phyloP scores from a whole-genome alignment of 2,888 invertebrate genomes.

The Netelia fuscicornis region DNA sequence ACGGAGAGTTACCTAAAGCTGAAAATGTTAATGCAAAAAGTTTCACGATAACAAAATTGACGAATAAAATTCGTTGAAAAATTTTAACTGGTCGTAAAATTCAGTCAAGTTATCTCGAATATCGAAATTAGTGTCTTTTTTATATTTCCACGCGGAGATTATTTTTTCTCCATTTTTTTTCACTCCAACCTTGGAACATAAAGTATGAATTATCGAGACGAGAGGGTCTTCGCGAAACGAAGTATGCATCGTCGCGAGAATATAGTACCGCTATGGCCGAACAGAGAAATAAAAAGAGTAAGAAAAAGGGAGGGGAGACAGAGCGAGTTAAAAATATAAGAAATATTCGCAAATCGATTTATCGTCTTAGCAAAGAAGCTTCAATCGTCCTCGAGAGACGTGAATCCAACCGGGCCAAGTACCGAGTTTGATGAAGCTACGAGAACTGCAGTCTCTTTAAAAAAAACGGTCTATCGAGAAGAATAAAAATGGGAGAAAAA shows the following conservation, averaged over 20 bases:
- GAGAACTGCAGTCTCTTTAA: not conserved
- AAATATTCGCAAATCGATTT: slow-evolving; percentile 36
- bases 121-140: not conserved
- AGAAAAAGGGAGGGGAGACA: not conserved
- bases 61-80: too few species aligned
- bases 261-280: not conserved
- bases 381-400: slow-evolving; percentile 22
- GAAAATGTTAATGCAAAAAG: too few species aligned
- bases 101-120: not conserved
- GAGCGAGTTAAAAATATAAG: not conserved
- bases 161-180: slow-evolving; percentile 19
- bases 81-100: not conserved
- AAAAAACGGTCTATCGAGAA: slow-evolving; percentile 23
- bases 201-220: slow-evolving; percentile 9
- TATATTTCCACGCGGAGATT: slow-evolving; percentile 14
- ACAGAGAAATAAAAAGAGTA: not conserved
- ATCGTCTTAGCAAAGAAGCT: slow-evolving; percentile 16
- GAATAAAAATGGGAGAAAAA: not conserved
- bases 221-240: not conserved
- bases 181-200: not conserved
- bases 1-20: too few species aligned
- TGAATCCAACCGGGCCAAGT: slow-evolving; percentile 31
- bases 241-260: not conserved
- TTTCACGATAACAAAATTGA: too few species aligned
- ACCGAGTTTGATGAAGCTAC: not conserved